A percentile compares a stretch with the other conserved stretches of the same genome.
These are phyloP conservation scores for Melanotaenia duboulayi DNA, from an alignment of 2,113 vertebrate species.

Conservation along the genomic window DNA sequence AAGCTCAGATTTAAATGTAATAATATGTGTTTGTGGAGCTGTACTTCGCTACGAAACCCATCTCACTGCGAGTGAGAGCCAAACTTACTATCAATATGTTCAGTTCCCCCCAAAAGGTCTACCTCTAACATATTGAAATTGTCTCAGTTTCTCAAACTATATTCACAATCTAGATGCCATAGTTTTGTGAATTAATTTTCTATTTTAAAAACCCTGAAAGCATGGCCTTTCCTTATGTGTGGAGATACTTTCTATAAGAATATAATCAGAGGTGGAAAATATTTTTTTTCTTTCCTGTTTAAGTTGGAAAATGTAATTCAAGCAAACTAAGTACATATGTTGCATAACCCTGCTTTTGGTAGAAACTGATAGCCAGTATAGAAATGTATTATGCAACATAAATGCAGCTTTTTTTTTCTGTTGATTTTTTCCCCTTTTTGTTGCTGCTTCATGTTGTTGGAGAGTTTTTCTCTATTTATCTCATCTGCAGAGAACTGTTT, in stretches of 20 bases:
- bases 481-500: constrained; percentile 36
- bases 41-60: constrained; percentile 5
- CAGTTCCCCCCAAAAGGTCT: constrained; percentile 39
- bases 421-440: constrained; percentile 36
- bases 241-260: not conserved
- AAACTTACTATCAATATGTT: constrained; percentile 22
- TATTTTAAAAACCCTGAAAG: constrained; percentile 7
- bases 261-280: too few relatives aligned
- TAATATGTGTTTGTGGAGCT: not conserved
- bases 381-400: constrained; percentile 53
- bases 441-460: constrained; percentile 38
- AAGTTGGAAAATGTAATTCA: constrained; percentile 8
- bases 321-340: constrained; percentile 17
- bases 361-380: not conserved
- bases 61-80: constrained; percentile 20
- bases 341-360: constrained; percentile 3
- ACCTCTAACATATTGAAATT: constrained; percentile 64
- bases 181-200: not conserved
- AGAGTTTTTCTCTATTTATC: constrained; percentile 54
- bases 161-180: not conserved
- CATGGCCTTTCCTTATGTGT: not conserved
- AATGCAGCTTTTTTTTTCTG: constrained; percentile 35
- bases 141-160: constrained; percentile 33
- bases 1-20: constrained; percentile 25
- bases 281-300: not conserved